Evolutionary conservation across 1,140 invertebrate species (phyloP), one percentile per base, ranked within the genome.

Genomic region (Leptopilina boulardi): DNA sequence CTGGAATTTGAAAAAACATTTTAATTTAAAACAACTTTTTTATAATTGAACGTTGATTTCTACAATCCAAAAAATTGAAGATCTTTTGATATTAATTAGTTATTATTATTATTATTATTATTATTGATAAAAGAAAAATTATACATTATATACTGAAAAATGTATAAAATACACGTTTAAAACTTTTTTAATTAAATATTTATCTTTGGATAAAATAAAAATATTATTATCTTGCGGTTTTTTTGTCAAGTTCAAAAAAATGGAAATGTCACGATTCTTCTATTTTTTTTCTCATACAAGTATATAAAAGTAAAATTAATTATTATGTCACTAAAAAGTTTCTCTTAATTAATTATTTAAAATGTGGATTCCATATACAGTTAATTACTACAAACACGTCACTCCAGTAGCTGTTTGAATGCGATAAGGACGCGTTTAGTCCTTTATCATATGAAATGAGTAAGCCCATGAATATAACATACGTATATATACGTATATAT

Each of bases 311-410:
- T n/a, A 51, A 23, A 21, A 21, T 23, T 59, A 13, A 59, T 23
- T 59, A 23, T 19, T 21, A 59, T 23, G 54, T 34, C 26, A 30
- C 9, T n/a, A 66, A 66, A 66, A 30, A 15, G 26, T 15, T 66
- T 66, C 23, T 34, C 23, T 66, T 30, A 30, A 66, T 30, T 66
- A 26, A 30, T 66, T 13, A 30, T 30, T 30, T 66, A 15, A 34
- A n/a, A n/a, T 34, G 59, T 1, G 10, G 4, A 66, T 30, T 30
- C 3, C 26, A 66, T 66, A n/a, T 66, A 5, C 23, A 26, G 23
- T 66, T 66, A 66, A 66, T 66, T 66, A 23, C 26, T 66, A 30
- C 59, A 30, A 6, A 30, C 59, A 30, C 26, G 26, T 66, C 59
- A 66, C 26, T 30, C 59, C 23, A n/a, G 26, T 15, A 34, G 59